Conservation (phyloP, 1,140 invertebrate species). For the Tenebrio molitor region DNA sequence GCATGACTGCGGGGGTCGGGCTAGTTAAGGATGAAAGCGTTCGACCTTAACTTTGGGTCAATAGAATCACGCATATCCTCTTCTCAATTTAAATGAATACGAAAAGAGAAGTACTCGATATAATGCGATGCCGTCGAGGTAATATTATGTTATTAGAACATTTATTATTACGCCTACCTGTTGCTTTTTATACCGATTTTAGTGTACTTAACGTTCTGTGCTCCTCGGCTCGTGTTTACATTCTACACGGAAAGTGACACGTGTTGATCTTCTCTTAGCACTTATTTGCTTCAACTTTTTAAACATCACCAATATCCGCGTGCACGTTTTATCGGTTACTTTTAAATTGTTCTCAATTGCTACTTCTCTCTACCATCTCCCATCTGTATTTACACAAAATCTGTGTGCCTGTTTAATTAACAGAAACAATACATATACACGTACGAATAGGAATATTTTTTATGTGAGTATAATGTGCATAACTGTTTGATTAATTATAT, state of each 20-base stretch:
- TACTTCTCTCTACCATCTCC: no score
- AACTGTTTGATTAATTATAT: no score
- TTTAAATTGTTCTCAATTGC: no score
- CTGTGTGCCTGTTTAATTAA: no score
- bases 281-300: neutral
- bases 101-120: neutral
- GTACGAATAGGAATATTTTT: no score
- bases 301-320: no score
- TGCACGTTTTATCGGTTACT: no score
- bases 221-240: neutral
- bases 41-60: slow-evolving; percentile 47
- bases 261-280: neutral
- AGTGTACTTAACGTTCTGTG: neutral
- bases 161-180: slow-evolving; percentile 26
- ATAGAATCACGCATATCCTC: slow-evolving; percentile 44
- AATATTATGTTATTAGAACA: slow-evolving; percentile 9
- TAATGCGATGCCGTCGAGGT: neutral
- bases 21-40: slow-evolving; percentile 48
- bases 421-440: no score
- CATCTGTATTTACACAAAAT: no score
- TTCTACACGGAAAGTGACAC: neutral
- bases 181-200: neutral
- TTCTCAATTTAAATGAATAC: slow-evolving; percentile 42
- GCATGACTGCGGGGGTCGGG: slow-evolving; percentile 46
- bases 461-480: no score